Evolutionary conservation across 2,113 vertebrate species (phyloP).

Genomic region (Tachycineta bicolor): DNA sequence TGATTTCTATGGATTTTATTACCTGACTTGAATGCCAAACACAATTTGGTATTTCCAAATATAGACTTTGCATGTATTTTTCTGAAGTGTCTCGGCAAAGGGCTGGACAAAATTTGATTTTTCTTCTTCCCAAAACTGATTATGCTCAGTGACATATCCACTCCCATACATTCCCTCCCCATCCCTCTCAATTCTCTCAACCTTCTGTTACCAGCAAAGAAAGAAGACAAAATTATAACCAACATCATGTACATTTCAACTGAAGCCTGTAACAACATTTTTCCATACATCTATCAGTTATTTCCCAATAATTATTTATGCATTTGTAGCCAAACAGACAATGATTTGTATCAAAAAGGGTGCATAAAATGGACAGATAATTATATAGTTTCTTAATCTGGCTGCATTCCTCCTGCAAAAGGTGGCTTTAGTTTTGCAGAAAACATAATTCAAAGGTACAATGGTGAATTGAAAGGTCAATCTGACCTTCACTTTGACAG

Average conservation of each 20-base stretch:
- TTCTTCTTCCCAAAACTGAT: neutral
- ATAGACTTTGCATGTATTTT: neutral
- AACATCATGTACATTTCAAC: neutral
- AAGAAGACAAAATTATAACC: neutral
- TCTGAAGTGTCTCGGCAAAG: neutral
- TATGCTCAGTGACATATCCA: neutral
- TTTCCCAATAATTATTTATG: neutral
- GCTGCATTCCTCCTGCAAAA: neutral
- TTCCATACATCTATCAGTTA: neutral
- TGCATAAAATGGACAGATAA: neutral
- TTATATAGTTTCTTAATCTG: neutral
- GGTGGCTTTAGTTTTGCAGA: neutral
- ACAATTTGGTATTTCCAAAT: neutral
- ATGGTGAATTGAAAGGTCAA: neutral
- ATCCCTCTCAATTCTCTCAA: neutral
- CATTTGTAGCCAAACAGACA: neutral
- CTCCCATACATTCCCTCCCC: neutral
- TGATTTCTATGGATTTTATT: neutral
- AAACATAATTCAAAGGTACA: neutral
- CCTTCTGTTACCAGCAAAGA: neutral
- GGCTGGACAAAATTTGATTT: neutral
- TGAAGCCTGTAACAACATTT: neutral
- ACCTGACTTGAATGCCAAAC: neutral
- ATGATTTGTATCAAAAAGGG: neutral
- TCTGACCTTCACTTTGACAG: conserved; percentile 4